Conservation (phyloP, 2,113 vertebrate species). For the Oryzias curvinotus region DNA sequence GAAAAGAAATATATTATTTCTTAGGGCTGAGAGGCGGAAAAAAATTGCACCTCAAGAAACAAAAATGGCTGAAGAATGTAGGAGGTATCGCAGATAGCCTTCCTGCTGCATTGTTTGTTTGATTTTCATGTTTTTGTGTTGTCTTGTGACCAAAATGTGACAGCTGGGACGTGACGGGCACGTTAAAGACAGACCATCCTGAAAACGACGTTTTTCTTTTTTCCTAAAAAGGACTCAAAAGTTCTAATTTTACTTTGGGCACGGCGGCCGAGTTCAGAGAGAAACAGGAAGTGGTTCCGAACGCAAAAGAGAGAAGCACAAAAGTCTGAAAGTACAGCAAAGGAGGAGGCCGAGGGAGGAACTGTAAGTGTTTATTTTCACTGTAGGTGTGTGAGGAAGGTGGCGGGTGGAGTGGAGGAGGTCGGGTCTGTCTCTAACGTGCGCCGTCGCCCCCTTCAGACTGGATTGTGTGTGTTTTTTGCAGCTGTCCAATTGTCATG, state of each 20-base stretch:
- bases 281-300: constrained; percentile 54
- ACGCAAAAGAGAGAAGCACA: constrained; percentile 28
- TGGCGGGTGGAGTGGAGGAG: not conserved
- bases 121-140: constrained; percentile 56
- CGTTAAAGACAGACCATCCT: not conserved
- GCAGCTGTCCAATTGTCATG: constrained; percentile 33
- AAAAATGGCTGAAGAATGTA: constrained; percentile 93
- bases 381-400: constrained; percentile 24
- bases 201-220: too few species aligned
- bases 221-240: not conserved
- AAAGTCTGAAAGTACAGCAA: constrained; percentile 32
- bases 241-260: constrained; percentile 9
- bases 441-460: constrained; percentile 28
- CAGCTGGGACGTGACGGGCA: constrained; percentile 19
- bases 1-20: constrained; percentile 59
- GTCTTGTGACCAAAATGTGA: constrained; percentile 73
- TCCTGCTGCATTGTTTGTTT: constrained; percentile 61
- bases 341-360: not conserved
- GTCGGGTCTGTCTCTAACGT: constrained; percentile 23
- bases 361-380: constrained; percentile 23
- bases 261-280: constrained; percentile 19
- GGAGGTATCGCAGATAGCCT: constrained; percentile 80
- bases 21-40: constrained; percentile 58
- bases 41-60: constrained; percentile 76
- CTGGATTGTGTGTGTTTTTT: constrained; percentile 42